phyloP scores from a whole-genome alignment of 2,113 vertebrate species.

The Forbesichthys papilliferus region DNA sequence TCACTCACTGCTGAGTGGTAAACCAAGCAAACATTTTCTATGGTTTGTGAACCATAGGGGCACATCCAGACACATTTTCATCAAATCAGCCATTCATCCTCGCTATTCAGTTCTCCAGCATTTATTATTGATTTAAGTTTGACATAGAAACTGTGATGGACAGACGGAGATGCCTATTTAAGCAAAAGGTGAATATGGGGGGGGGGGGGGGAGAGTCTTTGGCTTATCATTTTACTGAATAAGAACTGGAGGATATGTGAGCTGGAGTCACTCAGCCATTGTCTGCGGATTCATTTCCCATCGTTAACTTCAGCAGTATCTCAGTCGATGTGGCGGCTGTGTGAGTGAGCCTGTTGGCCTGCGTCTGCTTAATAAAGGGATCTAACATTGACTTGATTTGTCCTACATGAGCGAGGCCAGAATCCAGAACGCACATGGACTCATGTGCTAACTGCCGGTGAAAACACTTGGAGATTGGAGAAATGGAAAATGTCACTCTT shows the following conservation, averaged over 20 bases:
- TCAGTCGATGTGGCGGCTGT: background rate
- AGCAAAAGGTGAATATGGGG: background rate
- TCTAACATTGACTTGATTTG: background rate
- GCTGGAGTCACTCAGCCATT: background rate
- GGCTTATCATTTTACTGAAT: background rate
- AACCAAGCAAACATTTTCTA: too few species aligned
- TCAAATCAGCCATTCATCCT: too few species aligned
- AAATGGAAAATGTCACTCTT: background rate
- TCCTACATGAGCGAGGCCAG: slow-evolving; percentile 4
- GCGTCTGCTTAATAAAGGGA: slow-evolving; percentile 5
- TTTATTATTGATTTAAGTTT: too few species aligned
- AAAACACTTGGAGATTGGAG: background rate
- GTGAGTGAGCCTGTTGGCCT: background rate
- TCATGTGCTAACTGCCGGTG: background rate
- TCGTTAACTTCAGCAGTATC: background rate
- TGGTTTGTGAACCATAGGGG: too few species aligned
- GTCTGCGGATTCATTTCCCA: slow-evolving; percentile 5
- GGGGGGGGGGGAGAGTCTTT: background rate
- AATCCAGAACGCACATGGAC: background rate
- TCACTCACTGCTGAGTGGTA: too few species aligned
- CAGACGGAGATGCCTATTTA: background rate
- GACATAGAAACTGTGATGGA: background rate
- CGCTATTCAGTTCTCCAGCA: too few species aligned
- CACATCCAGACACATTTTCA: too few species aligned
- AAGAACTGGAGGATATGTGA: background rate